Evolutionary conservation across 2,888 invertebrate genomes (phyloP).

Genomic region (Seladonia tumulorum): DNA sequence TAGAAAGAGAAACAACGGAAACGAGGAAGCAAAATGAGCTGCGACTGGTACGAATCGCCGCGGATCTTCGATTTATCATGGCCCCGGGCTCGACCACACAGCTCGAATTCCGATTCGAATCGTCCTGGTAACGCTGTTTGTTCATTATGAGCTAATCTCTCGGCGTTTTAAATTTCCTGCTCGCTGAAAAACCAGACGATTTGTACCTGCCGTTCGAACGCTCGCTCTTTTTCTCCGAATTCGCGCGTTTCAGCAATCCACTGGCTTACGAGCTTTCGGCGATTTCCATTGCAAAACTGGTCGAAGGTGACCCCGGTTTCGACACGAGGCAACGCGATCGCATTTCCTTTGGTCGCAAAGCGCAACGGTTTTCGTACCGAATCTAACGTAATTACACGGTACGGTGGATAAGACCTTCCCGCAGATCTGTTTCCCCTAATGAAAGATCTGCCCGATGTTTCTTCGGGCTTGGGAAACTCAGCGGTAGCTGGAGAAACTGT

Average conservation of each 20-base stretch:
- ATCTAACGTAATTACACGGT: constrained; percentile 59
- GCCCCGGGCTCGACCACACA: background rate
- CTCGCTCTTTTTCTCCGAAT: background rate
- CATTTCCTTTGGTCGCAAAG: constrained; percentile 40
- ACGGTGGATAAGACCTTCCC: constrained; percentile 40
- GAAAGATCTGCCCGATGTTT: constrained; percentile 15
- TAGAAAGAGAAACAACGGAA: constrained; percentile 63
- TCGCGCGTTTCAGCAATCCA: background rate
- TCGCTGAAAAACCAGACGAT: background rate
- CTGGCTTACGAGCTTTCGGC: constrained; percentile 9
- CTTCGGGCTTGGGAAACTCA: background rate
- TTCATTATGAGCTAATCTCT: background rate
- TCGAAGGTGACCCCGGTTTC: constrained; percentile 11
- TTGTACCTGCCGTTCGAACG: background rate
- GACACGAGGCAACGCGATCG: background rate
- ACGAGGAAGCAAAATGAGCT: constrained; percentile 46
- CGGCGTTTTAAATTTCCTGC: background rate
- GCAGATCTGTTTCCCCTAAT: constrained; percentile 31
- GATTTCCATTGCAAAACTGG: constrained; percentile 27
- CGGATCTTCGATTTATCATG: constrained; percentile 54
- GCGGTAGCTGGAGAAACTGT: background rate
- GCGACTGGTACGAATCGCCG: constrained; percentile 60
- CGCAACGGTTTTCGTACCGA: constrained; percentile 27
- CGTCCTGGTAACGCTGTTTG: constrained; percentile 2
- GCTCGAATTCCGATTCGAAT: background rate